Conservation (phyloP, 2,888 invertebrate species). For the Lithophane ornitopus region DNA sequence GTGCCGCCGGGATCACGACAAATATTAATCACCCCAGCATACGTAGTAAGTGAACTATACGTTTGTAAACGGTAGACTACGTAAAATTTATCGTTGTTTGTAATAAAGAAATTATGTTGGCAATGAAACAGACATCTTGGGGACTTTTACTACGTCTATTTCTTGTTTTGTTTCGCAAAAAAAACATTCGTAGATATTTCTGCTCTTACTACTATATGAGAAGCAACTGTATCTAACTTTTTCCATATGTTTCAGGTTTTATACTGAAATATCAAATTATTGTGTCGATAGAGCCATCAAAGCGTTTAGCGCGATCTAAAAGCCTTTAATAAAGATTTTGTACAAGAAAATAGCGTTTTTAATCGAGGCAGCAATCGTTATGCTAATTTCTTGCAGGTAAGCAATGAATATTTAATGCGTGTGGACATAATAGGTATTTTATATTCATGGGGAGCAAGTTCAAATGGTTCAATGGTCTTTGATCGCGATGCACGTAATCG, state of each 20-base stretch:
- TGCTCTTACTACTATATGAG: slow-evolving; percentile 35
- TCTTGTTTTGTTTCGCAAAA: slow-evolving; percentile 50
- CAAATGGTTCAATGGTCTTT: slow-evolving; percentile 77
- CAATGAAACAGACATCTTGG: slow-evolving; percentile 60
- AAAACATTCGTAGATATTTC: slow-evolving; percentile 51
- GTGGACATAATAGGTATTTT: slow-evolving; percentile 77
- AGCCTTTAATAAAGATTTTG: slow-evolving; percentile 29
- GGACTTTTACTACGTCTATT: slow-evolving; percentile 53
- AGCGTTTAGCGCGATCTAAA: slow-evolving; percentile 16
- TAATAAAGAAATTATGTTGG: slow-evolving; percentile 64
- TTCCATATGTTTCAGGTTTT: slow-evolving; percentile 38
- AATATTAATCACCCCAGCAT: slow-evolving; percentile 60
- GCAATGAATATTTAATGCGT: slow-evolving; percentile 78
- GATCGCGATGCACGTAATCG: slow-evolving; percentile 70
- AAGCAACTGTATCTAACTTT: slow-evolving; percentile 35
- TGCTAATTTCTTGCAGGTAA: slow-evolving; percentile 78
- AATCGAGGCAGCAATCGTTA: slow-evolving; percentile 68
- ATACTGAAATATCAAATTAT: slow-evolving; percentile 10
- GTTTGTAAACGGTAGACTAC: slow-evolving; percentile 52
- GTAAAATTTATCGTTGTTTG: slow-evolving; percentile 60
- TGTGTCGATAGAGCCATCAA: slow-evolving; percentile 10
- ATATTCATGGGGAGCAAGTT: slow-evolving; percentile 77
- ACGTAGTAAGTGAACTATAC: slow-evolving; percentile 50
- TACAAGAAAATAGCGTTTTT: slow-evolving; percentile 44
- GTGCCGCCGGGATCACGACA: slow-evolving; percentile 67